Evolutionary conservation across 2,113 vertebrate genomes (phyloP).

Genomic region (Perca flavescens): DNA sequence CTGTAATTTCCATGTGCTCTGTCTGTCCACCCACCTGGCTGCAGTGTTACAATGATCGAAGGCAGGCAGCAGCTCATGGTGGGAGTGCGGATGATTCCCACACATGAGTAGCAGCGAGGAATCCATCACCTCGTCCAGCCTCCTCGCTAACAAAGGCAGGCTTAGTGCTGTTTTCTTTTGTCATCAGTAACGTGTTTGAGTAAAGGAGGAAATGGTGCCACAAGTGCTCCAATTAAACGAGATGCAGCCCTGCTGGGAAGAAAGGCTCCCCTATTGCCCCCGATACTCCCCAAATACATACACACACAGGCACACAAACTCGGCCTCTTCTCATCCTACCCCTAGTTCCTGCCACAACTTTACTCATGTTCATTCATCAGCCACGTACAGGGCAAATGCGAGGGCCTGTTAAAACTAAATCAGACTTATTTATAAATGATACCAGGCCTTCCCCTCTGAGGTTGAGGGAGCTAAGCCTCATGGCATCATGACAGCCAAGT

Average conservation of each 20-base stretch:
- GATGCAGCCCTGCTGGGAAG: slow-evolving; percentile 82
- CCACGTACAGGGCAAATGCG: slow-evolving; percentile 81
- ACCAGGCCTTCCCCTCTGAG: slow-evolving; percentile 51
- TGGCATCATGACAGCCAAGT: slow-evolving; percentile 48
- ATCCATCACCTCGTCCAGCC: slow-evolving; percentile 71
- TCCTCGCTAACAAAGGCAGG: slow-evolving; percentile 76
- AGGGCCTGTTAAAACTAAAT: slow-evolving; percentile 81
- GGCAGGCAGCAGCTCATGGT: slow-evolving; percentile 40
- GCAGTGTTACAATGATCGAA: not conserved
- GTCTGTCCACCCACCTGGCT: slow-evolving; percentile 18
- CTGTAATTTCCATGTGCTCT: slow-evolving; percentile 19
- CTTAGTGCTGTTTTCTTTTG: slow-evolving; percentile 84
- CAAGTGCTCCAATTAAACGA: slow-evolving; percentile 86
- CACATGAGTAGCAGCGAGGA: slow-evolving; percentile 72
- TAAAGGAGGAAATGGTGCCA: slow-evolving; percentile 83
- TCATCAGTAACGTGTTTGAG: slow-evolving; percentile 84
- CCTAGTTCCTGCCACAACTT: slow-evolving; percentile 72
- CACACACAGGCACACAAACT: slow-evolving; percentile 52
- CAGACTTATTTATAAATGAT: slow-evolving; percentile 75
- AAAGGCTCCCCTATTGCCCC: slow-evolving; percentile 71
- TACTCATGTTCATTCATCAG: slow-evolving; percentile 86
- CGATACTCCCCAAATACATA: slow-evolving; percentile 48
- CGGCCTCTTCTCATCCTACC: slow-evolving; percentile 67
- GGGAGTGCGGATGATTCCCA: slow-evolving; percentile 75
- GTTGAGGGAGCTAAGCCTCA: slow-evolving; percentile 36